Percentiles rank a stretch among this genome's conserved stretches.
Conservation (phyloP, 2,888 invertebrate species). For the Catocala nupta region DNA sequence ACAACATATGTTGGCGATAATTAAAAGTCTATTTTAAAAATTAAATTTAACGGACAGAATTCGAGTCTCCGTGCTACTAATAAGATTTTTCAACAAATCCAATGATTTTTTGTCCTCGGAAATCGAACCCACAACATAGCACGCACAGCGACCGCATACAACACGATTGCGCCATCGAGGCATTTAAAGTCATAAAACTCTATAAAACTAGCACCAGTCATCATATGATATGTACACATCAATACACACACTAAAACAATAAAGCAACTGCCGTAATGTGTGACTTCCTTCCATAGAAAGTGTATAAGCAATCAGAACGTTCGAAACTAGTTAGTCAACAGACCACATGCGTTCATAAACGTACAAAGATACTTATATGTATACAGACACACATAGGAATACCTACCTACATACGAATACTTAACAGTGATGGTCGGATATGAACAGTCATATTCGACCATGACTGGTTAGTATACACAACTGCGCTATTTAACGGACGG, state of each 20-base stretch:
- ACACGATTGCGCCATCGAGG: too few relatives aligned
- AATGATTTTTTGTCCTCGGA: too few relatives aligned
- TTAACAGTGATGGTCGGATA: conserved; percentile 3
- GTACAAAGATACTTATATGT: too few relatives aligned
- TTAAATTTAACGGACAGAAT: too few relatives aligned
- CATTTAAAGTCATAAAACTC: conserved; percentile 1
- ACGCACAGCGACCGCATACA: too few relatives aligned
- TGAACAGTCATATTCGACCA: conserved; percentile 37
- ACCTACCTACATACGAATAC: conserved; percentile 3
- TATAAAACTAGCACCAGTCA: conserved; percentile 15
- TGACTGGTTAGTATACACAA: conserved; percentile 42
- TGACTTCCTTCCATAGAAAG: conserved; percentile 50
- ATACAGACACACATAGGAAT: not conserved
- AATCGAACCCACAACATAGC: too few relatives aligned
- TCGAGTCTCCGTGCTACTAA: too few relatives aligned
- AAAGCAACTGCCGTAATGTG: conserved; percentile 45
- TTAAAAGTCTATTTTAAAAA: too few relatives aligned
- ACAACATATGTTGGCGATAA: too few relatives aligned
- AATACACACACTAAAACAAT: conserved; percentile 23
- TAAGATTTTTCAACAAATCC: too few relatives aligned
- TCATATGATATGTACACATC: conserved; percentile 1
- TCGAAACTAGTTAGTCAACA: conserved; percentile 34
- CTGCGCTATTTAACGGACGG: conserved; percentile 46
- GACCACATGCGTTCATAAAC: not conserved
- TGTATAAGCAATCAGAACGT: conserved; percentile 40